These are phyloP conservation scores for Mesorhabditis belari DNA, from an alignment of 2,888 invertebrate species.

Conservation along the genomic window DNA sequence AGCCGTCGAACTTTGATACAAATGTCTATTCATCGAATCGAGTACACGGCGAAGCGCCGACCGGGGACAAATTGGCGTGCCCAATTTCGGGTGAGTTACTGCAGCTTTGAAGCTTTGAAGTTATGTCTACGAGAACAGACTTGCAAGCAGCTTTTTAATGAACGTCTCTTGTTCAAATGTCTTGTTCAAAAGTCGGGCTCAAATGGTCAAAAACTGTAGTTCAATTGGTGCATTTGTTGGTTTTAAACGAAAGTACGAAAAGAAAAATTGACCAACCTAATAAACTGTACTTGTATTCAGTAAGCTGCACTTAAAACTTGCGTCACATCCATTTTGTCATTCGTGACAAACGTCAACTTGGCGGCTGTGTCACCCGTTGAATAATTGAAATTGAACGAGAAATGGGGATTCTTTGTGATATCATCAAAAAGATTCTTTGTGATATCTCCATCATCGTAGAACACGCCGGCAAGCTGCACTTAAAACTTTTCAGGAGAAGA, in stretches of 20 bases:
- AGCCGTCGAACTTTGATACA: constrained; percentile 67
- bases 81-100: constrained; percentile 21
- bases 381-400: not conserved
- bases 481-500: constrained; percentile 15
- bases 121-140: not conserved
- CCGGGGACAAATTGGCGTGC: constrained; percentile 16
- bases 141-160: too few species aligned
- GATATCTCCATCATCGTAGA: constrained; percentile 46
- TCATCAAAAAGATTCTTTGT: constrained; percentile 25
- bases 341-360: not conserved
- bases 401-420: constrained; percentile 11
- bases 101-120: too few species aligned
- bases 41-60: constrained; percentile 5
- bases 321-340: not conserved
- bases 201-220: too few species aligned
- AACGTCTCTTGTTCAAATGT: too few species aligned
- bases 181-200: too few species aligned
- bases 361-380: too few species aligned
- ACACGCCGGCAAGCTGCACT: constrained; percentile 34
- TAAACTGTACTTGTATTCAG: too few species aligned
- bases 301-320: too few species aligned
- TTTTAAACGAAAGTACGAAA: too few species aligned
- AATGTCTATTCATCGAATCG: constrained; percentile 5
- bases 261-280: too few species aligned
- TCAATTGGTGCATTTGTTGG: too few species aligned